A percentile compares a stretch with the other conserved stretches of the same genome.
Conservation (phyloP, 2,113 vertebrate genomes). For the Helogale parvula region DNA sequence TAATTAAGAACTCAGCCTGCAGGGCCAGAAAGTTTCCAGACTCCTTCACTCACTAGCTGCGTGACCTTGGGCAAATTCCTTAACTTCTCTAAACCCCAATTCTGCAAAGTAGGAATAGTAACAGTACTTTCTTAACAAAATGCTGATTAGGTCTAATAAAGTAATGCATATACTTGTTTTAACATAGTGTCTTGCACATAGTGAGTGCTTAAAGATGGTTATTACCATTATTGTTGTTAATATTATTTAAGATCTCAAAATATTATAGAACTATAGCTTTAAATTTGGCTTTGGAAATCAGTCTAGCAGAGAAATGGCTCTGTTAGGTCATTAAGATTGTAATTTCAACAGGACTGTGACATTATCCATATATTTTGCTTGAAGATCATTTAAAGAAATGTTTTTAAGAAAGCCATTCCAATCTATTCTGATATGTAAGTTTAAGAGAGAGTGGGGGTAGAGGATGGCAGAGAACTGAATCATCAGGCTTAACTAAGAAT, state of each 20-base stretch:
- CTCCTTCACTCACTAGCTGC: neutral
- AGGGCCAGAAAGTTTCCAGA: neutral
- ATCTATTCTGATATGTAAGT: slow-evolving; percentile 18
- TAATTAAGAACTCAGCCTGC: neutral
- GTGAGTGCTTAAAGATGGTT: neutral
- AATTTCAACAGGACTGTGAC: neutral
- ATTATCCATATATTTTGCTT: slow-evolving; percentile 36
- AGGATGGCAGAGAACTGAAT: slow-evolving; percentile 1
- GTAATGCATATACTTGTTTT: neutral
- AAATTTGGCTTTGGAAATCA: neutral
- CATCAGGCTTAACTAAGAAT: slow-evolving; percentile 55
- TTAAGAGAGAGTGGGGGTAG: neutral
- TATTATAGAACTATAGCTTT: neutral
- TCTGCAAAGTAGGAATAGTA: neutral
- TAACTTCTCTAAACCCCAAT: neutral
- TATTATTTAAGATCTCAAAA: neutral
- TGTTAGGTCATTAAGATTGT: neutral
- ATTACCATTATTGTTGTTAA: neutral
- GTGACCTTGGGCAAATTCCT: neutral
- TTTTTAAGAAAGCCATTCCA: slow-evolving; percentile 6
- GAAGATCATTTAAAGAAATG: neutral
- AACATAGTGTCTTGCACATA: neutral
- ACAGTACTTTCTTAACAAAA: neutral
- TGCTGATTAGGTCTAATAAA: slow-evolving; percentile 5
- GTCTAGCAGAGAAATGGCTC: neutral